Percentiles rank a stretch among this genome's conserved stretches.
phyloP scores from a whole-genome alignment of 2,888 invertebrate species.

The Pyralis farinalis region DNA sequence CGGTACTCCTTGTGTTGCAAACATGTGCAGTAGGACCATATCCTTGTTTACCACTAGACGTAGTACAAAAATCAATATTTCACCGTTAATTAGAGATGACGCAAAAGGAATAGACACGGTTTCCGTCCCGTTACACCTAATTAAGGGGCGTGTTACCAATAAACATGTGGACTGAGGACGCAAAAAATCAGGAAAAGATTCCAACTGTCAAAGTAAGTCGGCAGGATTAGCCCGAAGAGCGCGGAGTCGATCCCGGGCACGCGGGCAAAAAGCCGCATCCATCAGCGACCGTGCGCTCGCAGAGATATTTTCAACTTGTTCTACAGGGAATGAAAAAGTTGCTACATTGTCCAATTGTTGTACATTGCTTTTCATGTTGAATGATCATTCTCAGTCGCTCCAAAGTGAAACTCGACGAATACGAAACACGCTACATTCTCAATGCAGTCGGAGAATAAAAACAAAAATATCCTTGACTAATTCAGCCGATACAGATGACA shows the following conservation, averaged over 20 bases:
- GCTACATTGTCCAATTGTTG: neutral
- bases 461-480: conserved; percentile 37
- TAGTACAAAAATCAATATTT: neutral
- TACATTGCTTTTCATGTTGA: neutral
- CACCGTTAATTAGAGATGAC: conserved; percentile 16
- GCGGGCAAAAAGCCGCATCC: conserved; percentile 72
- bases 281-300: conserved; percentile 52
- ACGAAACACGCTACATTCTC: too few species aligned
- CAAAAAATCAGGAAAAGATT: conserved; percentile 71
- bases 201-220: conserved; percentile 74
- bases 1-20: too few species aligned
- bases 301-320: conserved; percentile 48
- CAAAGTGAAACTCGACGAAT: too few species aligned
- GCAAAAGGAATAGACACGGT: conserved; percentile 19
- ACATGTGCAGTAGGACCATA: too few species aligned
- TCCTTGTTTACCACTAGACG: too few species aligned
- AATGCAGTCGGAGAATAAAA: conserved; percentile 22
- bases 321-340: conserved; percentile 7
- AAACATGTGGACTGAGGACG: conserved; percentile 63
- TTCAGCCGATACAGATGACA: conserved; percentile 41
- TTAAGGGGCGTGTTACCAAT: conserved; percentile 52
- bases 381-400: too few species aligned
- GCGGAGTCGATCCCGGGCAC: conserved; percentile 37
- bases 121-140: conserved; percentile 68
- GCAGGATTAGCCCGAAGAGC: conserved; percentile 48